Percentiles rank a stretch among this genome's conserved stretches.
Evolutionary conservation across 1,140 invertebrate species (phyloP).

Genomic region (Vollenhovia emeryi): DNA sequence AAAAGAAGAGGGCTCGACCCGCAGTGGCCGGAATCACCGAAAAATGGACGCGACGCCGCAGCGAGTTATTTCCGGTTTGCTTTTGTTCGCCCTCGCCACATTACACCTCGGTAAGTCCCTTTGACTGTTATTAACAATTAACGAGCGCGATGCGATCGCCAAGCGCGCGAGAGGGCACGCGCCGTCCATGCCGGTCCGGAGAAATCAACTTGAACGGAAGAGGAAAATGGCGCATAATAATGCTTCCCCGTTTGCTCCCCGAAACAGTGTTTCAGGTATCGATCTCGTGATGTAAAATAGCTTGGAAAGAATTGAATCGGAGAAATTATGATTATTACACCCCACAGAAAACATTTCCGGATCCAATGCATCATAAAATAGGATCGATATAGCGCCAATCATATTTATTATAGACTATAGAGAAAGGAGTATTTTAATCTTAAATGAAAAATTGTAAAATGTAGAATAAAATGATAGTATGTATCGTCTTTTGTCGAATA

Average conservation of each 20-base stretch:
- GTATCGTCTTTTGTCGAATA: too few relatives aligned
- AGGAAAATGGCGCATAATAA: neutral
- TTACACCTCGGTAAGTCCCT: conserved; percentile 76
- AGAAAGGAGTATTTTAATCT: too few relatives aligned
- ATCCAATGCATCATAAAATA: too few relatives aligned
- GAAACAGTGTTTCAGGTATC: neutral
- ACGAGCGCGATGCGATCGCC: neutral
- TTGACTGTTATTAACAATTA: conserved; percentile 37
- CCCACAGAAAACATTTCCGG: too few relatives aligned
- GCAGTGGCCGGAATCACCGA: conserved; percentile 66
- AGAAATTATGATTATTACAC: neutral
- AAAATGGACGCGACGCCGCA: conserved; percentile 78
- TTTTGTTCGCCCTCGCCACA: conserved; percentile 75
- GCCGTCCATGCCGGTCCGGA: neutral
- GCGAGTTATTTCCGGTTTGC: conserved; percentile 74
- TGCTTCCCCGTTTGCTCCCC: neutral
- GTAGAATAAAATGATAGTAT: too few relatives aligned
- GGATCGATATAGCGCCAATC: too few relatives aligned
- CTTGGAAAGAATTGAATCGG: neutral
- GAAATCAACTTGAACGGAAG: neutral
- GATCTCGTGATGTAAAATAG: neutral
- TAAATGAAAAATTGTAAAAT: too few relatives aligned
- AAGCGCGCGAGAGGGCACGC: neutral
- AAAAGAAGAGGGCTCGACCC: conserved; percentile 66
- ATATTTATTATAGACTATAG: too few relatives aligned